These are phyloP conservation scores for Kryptolebias ocellatus DNA, from an alignment of 2,797 vertebrate species.

Conservation along the genomic window DNA sequence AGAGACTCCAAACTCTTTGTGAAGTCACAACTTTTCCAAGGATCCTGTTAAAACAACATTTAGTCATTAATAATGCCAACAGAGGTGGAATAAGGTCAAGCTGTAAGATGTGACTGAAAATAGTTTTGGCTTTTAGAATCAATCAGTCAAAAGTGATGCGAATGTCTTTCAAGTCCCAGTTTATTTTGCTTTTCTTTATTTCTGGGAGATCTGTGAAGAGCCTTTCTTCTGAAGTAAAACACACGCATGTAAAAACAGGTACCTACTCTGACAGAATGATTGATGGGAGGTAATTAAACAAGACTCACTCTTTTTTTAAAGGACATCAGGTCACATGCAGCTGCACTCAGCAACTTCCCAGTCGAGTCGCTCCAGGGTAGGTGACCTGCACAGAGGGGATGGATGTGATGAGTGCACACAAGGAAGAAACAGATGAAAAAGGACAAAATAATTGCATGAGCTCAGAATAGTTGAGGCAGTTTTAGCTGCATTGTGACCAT, in stretches of 20 bases:
- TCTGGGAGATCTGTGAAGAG: not conserved
- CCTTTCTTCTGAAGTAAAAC: constrained; percentile 17
- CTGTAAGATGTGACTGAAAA: not conserved
- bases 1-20: constrained; percentile 1
- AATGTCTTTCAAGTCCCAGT: not conserved
- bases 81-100: not conserved
- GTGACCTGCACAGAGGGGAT: not conserved
- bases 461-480: not conserved
- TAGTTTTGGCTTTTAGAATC: not conserved
- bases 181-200: not conserved
- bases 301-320: constrained; percentile 24
- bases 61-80: constrained; percentile 1
- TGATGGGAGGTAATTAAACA: constrained; percentile 42
- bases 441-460: not conserved
- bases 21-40: constrained; percentile 1
- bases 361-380: constrained; percentile 3
- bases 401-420: not conserved
- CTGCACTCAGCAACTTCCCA: constrained; percentile 24
- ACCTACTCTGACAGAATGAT: constrained; percentile 34
- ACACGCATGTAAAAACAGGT: constrained; percentile 3
- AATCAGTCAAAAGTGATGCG: not conserved
- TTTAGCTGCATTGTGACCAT: not conserved
- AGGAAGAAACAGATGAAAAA: not conserved
- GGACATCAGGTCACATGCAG: constrained; percentile 36
- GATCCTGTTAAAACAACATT: constrained; percentile 24